A percentile compares a stretch with the other conserved stretches of the same genome.
These are phyloP conservation scores for Drosophila saltans DNA, from an alignment of 1,140 invertebrate genomes.

Conservation along the genomic window DNA sequence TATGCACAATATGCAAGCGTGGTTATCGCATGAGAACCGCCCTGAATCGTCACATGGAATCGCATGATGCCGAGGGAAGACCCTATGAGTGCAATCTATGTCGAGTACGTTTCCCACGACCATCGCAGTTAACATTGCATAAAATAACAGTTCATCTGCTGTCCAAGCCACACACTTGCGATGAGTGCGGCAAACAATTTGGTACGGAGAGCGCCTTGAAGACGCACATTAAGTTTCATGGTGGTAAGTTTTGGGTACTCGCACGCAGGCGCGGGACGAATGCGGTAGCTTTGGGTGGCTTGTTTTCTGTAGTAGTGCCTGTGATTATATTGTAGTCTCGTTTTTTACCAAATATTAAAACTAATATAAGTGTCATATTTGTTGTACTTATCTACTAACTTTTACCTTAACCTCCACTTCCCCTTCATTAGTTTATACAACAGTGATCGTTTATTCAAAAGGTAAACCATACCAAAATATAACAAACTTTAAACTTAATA, in stretches of 20 bases:
- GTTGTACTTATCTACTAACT: constrained; percentile 27
- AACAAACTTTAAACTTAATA: not conserved
- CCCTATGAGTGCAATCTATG: constrained; percentile 77
- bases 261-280: constrained; percentile 45
- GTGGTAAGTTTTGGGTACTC: constrained; percentile 72
- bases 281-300: constrained; percentile 46
- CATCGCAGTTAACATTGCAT: constrained; percentile 73
- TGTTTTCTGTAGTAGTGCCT: constrained; percentile 38
- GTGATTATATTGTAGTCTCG: constrained; percentile 20
- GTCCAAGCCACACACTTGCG: constrained; percentile 73
- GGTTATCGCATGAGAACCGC: constrained; percentile 76
- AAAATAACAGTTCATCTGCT: constrained; percentile 77
- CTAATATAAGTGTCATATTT: constrained; percentile 1
- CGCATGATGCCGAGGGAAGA: constrained; percentile 71
- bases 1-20: constrained; percentile 73
- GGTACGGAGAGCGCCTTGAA: constrained; percentile 81
- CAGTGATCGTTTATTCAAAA: constrained; percentile 48
- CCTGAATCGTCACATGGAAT: constrained; percentile 78
- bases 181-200: constrained; percentile 81
- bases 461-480: constrained; percentile 36
- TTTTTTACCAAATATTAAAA: constrained; percentile 23
- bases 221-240: constrained; percentile 83
- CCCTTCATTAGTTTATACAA: constrained; percentile 43
- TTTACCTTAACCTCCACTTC: not conserved
- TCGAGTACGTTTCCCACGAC: constrained; percentile 71